Base-by-base conservation (phyloP, 1,140 invertebrate species). In the Scaptomyza graminum region DNA sequence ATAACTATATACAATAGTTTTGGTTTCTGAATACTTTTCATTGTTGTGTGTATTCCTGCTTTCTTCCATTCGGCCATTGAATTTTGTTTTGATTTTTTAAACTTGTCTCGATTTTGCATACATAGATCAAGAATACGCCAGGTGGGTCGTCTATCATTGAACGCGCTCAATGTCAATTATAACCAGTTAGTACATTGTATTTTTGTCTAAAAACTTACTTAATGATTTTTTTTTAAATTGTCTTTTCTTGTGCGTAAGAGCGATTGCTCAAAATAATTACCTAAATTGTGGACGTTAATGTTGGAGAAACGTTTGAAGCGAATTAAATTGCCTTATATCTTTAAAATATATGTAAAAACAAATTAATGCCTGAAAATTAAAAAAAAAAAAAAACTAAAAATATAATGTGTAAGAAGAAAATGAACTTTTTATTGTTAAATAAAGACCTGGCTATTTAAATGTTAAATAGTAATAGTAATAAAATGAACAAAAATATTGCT, bases 81-180 rank as follows among this genome's bases (percentile, higher is more conserved):
- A 3, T 22, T 22, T 22, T 22, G 18, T 3, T 3, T 22, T 22
- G 18, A 22, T 0, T 9, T 22, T 39, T 59, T 18, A 3, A 56
- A 50, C 34, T 69, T 15, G 22, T 12, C 13, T 55, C 13, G 43
- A 31, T 28, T 70, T 34, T 22, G 31, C 50, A 47, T 43, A 44
- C 60, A 43, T 34, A 63, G 16, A 49, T 41, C 61, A 25, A 13
- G 64, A 39, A 34, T 46, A 15, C n/a, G 25, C 18, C 60, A 49
- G 52, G 25, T 54, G 44, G 44, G 54, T 31, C 28, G 34, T 41
- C 62, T 41, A 41, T 39, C 37, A 39, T 51, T 9, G 39, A 43
- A 56, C 61, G 39, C 47, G 52, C 47, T 46, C 62, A 66, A 37
- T 52, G 63, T 41, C 68, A 71, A 66, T 39, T 39, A 52, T 55